Conservation (phyloP, 2,888 invertebrate species). For the Limnephilus marmoratus region DNA sequence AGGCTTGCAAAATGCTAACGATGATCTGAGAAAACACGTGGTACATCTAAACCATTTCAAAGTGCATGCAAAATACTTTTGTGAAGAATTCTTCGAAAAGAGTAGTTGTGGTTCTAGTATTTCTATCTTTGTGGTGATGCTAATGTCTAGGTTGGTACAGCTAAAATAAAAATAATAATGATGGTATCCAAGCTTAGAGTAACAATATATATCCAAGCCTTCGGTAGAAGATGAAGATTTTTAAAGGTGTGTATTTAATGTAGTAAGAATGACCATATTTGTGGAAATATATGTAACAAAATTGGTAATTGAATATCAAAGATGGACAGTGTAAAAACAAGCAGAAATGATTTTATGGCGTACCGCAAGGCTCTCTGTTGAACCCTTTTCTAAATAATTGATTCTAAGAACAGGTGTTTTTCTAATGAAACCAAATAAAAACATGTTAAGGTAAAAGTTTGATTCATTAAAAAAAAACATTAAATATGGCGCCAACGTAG, state of each 20-base stretch:
- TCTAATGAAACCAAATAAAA: background rate
- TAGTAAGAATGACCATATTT: background rate
- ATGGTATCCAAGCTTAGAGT: too few relatives aligned
- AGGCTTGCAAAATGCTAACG: background rate
- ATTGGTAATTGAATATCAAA: background rate
- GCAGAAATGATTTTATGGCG: background rate
- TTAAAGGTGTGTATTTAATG: background rate
- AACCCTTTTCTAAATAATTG: background rate
- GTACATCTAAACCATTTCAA: background rate
- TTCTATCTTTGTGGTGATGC: background rate
- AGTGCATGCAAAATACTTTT: background rate
- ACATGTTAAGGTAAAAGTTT: too few relatives aligned
- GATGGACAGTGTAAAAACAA: background rate
- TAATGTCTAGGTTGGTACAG: background rate
- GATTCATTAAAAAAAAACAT: too few relatives aligned
- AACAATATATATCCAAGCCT: too few relatives aligned
- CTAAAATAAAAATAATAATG: background rate
- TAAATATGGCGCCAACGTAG: too few relatives aligned
- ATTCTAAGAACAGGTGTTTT: background rate
- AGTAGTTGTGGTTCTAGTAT: background rate
- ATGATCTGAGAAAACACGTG: background rate
- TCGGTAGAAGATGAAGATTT: background rate
- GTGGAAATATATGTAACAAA: background rate
- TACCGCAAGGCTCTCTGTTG: background rate
- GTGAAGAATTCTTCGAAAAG: background rate